A percentile compares a stretch with the other conserved stretches of the same genome.
phyloP scores from a whole-genome alignment of 2,797 vertebrate species.

The Myripristis murdjan region DNA sequence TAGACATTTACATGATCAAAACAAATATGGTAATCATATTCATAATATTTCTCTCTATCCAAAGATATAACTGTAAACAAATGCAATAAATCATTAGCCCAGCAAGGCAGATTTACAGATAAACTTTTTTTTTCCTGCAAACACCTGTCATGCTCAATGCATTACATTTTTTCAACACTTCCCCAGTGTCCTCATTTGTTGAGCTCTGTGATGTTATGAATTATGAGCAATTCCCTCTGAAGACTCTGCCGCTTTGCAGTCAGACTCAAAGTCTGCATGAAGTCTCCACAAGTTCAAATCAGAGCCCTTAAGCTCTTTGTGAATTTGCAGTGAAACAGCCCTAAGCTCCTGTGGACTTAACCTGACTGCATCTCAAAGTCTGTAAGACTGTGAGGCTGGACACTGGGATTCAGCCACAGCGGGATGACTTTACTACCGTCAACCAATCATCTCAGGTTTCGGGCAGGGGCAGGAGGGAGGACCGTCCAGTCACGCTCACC shows the following conservation, averaged over 20 bases:
- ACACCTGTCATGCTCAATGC: background rate
- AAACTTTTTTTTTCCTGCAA: no score
- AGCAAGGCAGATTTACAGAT: no score
- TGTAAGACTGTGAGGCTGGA: background rate
- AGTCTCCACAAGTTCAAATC: background rate
- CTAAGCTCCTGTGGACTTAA: background rate
- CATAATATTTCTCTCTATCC: no score
- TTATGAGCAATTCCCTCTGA: background rate
- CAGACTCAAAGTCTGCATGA: background rate
- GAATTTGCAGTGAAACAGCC: constrained; percentile 18
- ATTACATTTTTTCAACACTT: background rate
- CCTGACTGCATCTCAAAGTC: background rate
- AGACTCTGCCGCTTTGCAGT: background rate
- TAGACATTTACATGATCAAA: no score
- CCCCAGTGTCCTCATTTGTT: background rate
- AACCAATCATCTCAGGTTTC: constrained; percentile 15
- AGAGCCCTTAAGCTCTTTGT: background rate
- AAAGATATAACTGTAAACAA: no score
- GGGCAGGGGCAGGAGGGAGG: background rate
- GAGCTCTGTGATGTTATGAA: no score
- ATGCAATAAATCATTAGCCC: no score
- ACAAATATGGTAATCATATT: no score
- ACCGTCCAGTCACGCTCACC: background rate
- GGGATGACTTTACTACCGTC: constrained; percentile 7
- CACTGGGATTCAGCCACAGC: constrained; percentile 25